phyloP scores from a whole-genome alignment of 2,888 invertebrate species.

The Digitonthophagus gazella region DNA sequence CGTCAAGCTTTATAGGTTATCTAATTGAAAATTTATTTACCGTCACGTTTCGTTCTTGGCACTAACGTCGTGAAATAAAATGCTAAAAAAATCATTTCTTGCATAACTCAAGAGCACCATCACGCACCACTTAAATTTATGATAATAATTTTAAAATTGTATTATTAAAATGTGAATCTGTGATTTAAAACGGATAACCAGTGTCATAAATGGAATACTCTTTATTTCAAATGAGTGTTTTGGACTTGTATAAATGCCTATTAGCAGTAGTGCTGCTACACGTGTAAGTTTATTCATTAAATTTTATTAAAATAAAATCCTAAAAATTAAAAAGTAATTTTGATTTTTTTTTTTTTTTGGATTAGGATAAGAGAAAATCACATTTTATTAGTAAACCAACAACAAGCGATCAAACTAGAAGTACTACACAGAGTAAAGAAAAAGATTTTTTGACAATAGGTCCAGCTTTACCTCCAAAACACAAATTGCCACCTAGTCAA shows the following conservation, averaged over 20 bases:
- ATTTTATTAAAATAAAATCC: too few relatives aligned
- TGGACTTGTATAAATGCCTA: slow-evolving; percentile 46
- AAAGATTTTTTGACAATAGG: slow-evolving; percentile 47
- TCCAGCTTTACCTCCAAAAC: slow-evolving; percentile 44
- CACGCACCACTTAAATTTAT: not conserved
- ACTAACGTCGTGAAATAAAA: not conserved
- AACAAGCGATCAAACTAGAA: slow-evolving; percentile 34
- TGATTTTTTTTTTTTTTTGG: slow-evolving; percentile 31
- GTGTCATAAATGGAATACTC: slow-evolving; percentile 11
- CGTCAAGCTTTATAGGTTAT: not conserved
- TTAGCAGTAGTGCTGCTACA: slow-evolving; percentile 48
- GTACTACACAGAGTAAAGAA: slow-evolving; percentile 31
- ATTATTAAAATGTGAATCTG: not conserved
- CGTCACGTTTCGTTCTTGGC: not conserved
- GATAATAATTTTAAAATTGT: too few relatives aligned
- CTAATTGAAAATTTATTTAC: not conserved
- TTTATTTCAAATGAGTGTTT: slow-evolving; percentile 18
- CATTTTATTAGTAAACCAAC: slow-evolving; percentile 50
- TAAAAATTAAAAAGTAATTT: slow-evolving; percentile 1
- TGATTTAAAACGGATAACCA: not conserved
- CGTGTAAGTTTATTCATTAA: slow-evolving; percentile 43
- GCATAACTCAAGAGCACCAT: not conserved
- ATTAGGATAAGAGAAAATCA: slow-evolving; percentile 46
- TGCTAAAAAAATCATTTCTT: not conserved
- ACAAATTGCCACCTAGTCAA: slow-evolving; percentile 45